Percentiles rank a stretch among this genome's conserved stretches.
Evolutionary conservation across 2,888 invertebrate genomes (phyloP).

Genomic region (Schizotus pectinicornis): DNA sequence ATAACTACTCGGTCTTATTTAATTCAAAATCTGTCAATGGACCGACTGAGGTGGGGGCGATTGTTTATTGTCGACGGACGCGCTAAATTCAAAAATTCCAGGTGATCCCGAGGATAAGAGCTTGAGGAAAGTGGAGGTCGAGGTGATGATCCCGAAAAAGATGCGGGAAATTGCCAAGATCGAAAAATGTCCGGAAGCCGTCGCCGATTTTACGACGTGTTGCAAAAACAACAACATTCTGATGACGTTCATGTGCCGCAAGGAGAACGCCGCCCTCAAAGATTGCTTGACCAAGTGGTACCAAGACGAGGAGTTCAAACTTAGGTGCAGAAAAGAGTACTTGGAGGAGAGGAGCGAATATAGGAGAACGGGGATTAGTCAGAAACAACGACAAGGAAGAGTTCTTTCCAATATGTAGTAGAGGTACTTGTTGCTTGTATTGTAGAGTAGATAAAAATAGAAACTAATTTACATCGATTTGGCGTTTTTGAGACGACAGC

Average conservation of each 20-base stretch:
- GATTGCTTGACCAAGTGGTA: slow-evolving; percentile 80
- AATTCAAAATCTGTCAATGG: not conserved
- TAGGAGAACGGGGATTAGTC: slow-evolving; percentile 77
- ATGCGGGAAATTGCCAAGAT: slow-evolving; percentile 82
- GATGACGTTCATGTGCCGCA: slow-evolving; percentile 78
- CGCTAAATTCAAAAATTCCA: slow-evolving; percentile 51
- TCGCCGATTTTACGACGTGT: slow-evolving; percentile 73
- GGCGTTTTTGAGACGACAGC: slow-evolving; percentile 60
- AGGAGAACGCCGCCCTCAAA: slow-evolving; percentile 72
- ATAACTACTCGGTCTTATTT: not conserved
- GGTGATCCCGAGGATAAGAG: slow-evolving; percentile 85
- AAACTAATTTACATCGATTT: slow-evolving; percentile 25
- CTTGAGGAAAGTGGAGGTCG: slow-evolving; percentile 87
- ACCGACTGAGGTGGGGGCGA: not conserved
- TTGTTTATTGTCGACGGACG: not conserved
- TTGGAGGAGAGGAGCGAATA: slow-evolving; percentile 81
- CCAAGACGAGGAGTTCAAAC: slow-evolving; percentile 74
- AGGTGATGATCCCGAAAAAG: slow-evolving; percentile 87
- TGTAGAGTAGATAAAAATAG: not conserved
- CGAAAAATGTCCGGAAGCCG: slow-evolving; percentile 79
- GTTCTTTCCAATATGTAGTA: slow-evolving; percentile 40
- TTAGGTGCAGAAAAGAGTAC: slow-evolving; percentile 79
- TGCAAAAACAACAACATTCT: slow-evolving; percentile 70
- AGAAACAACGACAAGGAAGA: slow-evolving; percentile 61
- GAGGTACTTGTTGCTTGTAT: not conserved